These are phyloP conservation scores for Trissolcus japonicus DNA, from an alignment of 2,888 invertebrate genomes.

Conservation along the genomic window DNA sequence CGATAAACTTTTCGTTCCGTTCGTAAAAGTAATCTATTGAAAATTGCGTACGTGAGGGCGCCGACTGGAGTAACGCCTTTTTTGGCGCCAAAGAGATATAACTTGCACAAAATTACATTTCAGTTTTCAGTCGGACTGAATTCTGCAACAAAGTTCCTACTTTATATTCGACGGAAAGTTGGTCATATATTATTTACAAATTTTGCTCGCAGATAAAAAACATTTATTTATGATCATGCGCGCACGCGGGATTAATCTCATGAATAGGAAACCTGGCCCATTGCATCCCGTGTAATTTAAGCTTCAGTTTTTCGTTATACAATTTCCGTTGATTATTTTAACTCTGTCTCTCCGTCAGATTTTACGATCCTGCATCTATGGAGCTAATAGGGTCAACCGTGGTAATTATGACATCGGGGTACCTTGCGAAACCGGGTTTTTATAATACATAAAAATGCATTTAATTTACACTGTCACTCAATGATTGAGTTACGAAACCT, in stretches of 20 bases:
- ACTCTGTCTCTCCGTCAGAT: no score
- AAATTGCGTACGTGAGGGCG: constrained; percentile 30
- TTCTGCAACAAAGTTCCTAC: constrained; percentile 39
- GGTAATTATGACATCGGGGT: no score
- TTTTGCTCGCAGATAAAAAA: constrained; percentile 27
- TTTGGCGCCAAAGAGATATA: constrained; percentile 40
- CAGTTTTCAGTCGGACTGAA: constrained; percentile 36
- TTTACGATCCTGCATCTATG: no score
- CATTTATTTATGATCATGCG: constrained; percentile 34
- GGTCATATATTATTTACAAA: constrained; percentile 45
- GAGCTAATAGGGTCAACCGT: no score
- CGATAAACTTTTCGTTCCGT: constrained; percentile 44
- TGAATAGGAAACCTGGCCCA: constrained; percentile 8
- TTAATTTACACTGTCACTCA: no score
- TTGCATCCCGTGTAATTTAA: not conserved
- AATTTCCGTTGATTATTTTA: no score
- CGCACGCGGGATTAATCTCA: constrained; percentile 6
- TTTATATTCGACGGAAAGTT: constrained; percentile 38
- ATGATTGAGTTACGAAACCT: no score
- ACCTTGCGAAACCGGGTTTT: no score
- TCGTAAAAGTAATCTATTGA: constrained; percentile 47
- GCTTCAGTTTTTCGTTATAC: no score
- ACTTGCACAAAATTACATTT: constrained; percentile 39
- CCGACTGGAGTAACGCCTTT: constrained; percentile 40
- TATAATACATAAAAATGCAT: no score